Evolutionary conservation across 1,140 invertebrate species (phyloP), one percentile per base, ranked within the genome.

Genomic region (Pseudoatta argentina): DNA sequence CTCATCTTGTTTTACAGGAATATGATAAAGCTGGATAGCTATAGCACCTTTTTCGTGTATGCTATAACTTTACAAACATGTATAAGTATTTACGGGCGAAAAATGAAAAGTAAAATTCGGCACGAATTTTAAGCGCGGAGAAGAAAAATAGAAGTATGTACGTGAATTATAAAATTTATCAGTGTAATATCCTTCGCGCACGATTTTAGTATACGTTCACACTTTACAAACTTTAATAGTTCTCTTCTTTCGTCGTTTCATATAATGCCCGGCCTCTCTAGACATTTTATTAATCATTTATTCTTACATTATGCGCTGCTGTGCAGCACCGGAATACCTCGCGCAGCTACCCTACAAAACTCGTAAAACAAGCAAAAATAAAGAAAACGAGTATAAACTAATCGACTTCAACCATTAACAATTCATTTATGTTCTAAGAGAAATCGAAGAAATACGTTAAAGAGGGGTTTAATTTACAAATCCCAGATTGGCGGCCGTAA

Each of bases 201-300:
- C 44, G 73, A 18, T 51, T 85, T 76, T 51, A 78, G 48, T 66
- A 64, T 78, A 78, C 73, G 73, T 78, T 66, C 82, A 78, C 82
- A 59, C 82, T 77, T 85, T 67, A 77, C 75, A 85, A 85, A 78
- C 61, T 63, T 78, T 78, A 85, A 82, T 64, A 75, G 51, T 78
- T 55, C 21, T 85, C 34, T 39, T 63, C 61, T 51, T 85, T 86
- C 66, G 7, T 86, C 76, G 66, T 81, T 72, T 72, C 77, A 87
- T 87, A 86, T 92, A 93, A 92, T 93, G 91, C 91, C 93, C 92
- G 93, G 91, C 91, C 92, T 92, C 76, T 81, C 90, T 91, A 92
- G 88, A 92, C 90, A 91, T 90, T 89, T 91, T 91, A 86, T 91
- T 92, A 92, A 90, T 89, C 90, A 91, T 92, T 92, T 91, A 90